A percentile compares a stretch with the other conserved stretches of the same genome.
Conservation (phyloP, 2,113 vertebrate genomes). For the Crocuta crocuta region DNA sequence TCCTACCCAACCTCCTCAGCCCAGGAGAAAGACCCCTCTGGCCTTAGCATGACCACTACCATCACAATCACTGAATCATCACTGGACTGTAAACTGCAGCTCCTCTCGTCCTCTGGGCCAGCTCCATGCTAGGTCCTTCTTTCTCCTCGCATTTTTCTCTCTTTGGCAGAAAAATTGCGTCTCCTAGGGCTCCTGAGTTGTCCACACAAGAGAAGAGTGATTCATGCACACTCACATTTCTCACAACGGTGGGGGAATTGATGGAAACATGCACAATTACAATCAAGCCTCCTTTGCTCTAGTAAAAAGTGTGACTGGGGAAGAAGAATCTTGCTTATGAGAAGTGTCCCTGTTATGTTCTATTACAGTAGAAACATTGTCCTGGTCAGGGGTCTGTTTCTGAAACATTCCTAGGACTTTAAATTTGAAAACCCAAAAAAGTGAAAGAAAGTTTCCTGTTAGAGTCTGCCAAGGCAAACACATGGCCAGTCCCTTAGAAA, state of each 20-base stretch:
- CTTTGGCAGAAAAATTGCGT: conserved; percentile 12
- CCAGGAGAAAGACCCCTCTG: not conserved
- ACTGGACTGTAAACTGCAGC: not conserved
- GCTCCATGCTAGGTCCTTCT: not conserved
- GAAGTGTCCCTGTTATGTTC: not conserved
- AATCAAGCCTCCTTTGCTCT: not conserved
- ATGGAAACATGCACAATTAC: conserved; percentile 49
- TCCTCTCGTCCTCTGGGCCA: not conserved
- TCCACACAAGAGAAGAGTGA: not conserved
- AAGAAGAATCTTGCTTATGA: conserved; percentile 26
- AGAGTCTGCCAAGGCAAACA: conserved; percentile 75
- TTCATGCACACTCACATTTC: conserved; percentile 49
- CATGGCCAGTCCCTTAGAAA: conserved; percentile 71
- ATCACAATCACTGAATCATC: not conserved
- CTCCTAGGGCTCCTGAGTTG: not conserved
- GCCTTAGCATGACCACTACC: not conserved
- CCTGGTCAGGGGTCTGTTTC: conserved; percentile 65
- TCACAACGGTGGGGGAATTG: not conserved
- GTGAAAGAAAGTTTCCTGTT: conserved; percentile 59
- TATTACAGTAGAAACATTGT: conserved; percentile 59
- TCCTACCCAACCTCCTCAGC: not conserved
- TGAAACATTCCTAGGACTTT: conserved; percentile 77
- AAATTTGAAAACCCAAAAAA: conserved; percentile 71
- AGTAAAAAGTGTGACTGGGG: not conserved
- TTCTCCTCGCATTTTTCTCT: conserved; percentile 6